phyloP scores from a whole-genome alignment of 2,113 vertebrate genomes.

The Ptilorrhoa leucosticta region DNA sequence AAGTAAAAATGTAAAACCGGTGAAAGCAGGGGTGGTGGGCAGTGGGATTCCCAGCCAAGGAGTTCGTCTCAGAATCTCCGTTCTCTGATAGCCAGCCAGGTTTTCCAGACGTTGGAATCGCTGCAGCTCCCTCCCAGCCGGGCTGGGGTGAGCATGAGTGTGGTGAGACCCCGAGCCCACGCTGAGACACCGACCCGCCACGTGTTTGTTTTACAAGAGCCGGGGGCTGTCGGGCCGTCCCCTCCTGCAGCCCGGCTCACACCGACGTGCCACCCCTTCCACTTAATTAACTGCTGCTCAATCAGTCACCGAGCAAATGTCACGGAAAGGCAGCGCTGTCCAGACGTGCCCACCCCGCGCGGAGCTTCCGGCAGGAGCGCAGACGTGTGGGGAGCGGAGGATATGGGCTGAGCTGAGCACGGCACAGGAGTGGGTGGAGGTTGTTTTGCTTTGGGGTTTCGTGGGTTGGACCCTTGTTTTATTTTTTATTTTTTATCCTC shows the following conservation, averaged over 20 bases:
- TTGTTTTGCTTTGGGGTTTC: conserved; percentile 58
- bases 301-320: background rate
- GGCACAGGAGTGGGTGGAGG: conserved; percentile 25
- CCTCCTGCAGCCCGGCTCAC: background rate
- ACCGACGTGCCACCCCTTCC: background rate
- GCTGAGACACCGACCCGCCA: accelerated
- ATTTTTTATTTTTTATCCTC: background rate
- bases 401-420: background rate
- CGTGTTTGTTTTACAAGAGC: background rate
- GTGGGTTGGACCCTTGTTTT: conserved; percentile 40
- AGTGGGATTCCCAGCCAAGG: background rate
- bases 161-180: background rate
- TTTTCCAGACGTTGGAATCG: accelerated
- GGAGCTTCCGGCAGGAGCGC: background rate
- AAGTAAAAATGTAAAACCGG: background rate
- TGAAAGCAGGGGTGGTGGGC: background rate
- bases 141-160: background rate
- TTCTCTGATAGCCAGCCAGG: background rate
- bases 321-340: conserved; percentile 6
- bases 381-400: conserved; percentile 41
- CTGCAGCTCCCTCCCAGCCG: background rate
- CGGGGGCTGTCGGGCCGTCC: background rate
- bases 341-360: background rate
- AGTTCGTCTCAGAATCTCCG: accelerated
- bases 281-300: background rate